Conservation (phyloP, 2,113 vertebrate species). For the Echinops telfairi region DNA sequence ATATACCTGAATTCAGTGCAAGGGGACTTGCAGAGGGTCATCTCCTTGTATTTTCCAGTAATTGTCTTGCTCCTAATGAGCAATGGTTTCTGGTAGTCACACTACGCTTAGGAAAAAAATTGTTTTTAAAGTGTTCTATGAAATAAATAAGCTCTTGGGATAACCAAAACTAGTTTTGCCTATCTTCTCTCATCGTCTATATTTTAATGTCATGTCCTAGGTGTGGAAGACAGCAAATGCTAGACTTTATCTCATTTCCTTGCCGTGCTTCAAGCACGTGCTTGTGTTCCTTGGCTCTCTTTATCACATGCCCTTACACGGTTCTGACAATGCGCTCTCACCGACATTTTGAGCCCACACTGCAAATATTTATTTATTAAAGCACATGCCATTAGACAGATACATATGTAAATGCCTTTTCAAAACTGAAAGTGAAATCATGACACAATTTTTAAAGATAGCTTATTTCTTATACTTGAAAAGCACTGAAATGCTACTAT, state of each 20-base stretch:
- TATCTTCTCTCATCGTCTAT: not conserved
- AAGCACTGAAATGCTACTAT: not conserved
- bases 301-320: not conserved
- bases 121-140: not conserved
- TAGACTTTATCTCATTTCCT: not conserved
- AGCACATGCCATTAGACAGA: not conserved
- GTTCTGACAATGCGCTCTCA: not conserved
- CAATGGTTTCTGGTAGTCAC: not conserved
- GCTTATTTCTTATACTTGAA: not conserved
- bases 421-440: conserved; percentile 19
- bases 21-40: not conserved
- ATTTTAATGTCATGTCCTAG: not conserved
- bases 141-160: not conserved
- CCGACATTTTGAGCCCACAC: not conserved
- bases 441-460: not conserved
- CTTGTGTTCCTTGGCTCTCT: not conserved
- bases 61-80: not conserved
- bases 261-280: not conserved
- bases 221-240: not conserved
- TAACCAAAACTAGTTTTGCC: not conserved
- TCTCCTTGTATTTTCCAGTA: not conserved
- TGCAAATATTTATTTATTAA: not conserved
- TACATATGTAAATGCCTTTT: not conserved
- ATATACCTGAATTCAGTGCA: not conserved
- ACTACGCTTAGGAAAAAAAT: not conserved